Conservation (phyloP, 2,888 invertebrate species). For the Scaptomyza parva region DNA sequence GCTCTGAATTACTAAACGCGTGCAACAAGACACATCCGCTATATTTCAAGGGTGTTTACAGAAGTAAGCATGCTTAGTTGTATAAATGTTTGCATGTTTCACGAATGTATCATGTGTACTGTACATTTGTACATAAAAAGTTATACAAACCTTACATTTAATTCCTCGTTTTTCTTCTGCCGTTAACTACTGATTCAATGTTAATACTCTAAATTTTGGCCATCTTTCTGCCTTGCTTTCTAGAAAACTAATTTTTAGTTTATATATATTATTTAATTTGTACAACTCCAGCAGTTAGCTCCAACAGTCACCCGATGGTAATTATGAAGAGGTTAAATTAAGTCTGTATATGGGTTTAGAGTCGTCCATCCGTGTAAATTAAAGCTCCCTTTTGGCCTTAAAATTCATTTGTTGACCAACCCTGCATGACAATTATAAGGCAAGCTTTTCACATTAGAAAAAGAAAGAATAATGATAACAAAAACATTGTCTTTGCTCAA, state of each 20-base stretch:
- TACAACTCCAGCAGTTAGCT: background rate
- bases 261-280: background rate
- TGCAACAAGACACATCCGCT: too few relatives aligned
- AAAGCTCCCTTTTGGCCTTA: background rate
- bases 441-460: background rate
- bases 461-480: background rate
- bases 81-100: too few relatives aligned
- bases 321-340: background rate
- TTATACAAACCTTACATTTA: background rate
- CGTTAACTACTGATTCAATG: background rate
- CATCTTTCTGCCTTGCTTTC: background rate
- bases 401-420: background rate
- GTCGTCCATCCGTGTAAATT: too few relatives aligned
- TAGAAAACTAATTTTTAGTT: background rate
- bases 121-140: background rate
- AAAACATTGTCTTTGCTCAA: background rate
- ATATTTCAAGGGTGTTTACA: too few relatives aligned
- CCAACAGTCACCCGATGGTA: background rate
- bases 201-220: background rate
- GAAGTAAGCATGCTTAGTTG: too few relatives aligned
- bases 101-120: too few relatives aligned
- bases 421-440: background rate
- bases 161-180: background rate
- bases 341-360: background rate
- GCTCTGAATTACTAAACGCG: too few relatives aligned